phyloP scores from a whole-genome alignment of 2,797 vertebrate species.

The Ctenosaura bakeri region DNA sequence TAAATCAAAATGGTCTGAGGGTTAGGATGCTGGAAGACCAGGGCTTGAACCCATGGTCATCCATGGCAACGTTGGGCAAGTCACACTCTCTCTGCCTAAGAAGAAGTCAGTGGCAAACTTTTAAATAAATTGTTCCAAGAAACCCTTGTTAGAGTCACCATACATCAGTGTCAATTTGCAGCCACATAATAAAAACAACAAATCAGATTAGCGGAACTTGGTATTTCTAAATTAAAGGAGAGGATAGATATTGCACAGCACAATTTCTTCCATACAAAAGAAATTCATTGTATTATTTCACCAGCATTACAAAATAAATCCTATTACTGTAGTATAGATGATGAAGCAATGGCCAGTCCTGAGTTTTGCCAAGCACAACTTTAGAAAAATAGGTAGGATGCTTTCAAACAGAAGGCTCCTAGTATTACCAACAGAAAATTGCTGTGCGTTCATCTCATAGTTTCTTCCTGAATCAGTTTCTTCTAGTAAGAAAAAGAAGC shows the following conservation, averaged over 20 bases:
- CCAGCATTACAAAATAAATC: neutral
- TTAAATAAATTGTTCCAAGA: no score
- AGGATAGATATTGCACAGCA: no score
- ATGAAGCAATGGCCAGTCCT: neutral
- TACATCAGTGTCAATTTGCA: no score
- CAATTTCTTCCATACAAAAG: neutral
- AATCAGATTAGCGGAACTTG: neutral
- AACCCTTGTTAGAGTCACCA: no score
- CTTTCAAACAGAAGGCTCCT: neutral
- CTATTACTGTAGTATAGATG: neutral
- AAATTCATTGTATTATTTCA: neutral
- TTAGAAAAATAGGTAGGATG: neutral
- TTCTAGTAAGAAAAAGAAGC: neutral
- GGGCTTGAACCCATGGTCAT: no score
- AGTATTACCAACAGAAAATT: neutral
- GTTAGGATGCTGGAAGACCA: no score
- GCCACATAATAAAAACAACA: no score
- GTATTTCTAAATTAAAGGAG: neutral
- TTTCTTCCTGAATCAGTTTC: neutral
- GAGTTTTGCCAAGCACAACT: neutral
- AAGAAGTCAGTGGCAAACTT: no score
- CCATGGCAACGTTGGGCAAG: no score
- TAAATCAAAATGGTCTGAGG: neutral
- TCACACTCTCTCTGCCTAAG: no score
- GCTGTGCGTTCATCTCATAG: neutral